Conservation (phyloP, 30 jellyfish, hydroid and myxozoan genomes). For the Turritopsis dohrnii region DNA sequence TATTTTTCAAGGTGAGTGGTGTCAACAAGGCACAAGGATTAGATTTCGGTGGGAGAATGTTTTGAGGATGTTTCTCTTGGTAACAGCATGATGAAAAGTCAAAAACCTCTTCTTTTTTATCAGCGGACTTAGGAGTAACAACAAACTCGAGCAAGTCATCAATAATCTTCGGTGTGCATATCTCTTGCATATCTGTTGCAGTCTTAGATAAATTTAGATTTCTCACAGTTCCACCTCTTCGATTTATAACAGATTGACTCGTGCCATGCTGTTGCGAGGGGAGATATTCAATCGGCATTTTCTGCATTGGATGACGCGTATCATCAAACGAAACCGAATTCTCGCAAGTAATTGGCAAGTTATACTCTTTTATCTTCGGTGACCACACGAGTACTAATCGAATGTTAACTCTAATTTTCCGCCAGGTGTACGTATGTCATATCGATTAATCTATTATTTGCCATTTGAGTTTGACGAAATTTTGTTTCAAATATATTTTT, state of each 20-base stretch:
- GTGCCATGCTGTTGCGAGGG: background rate
- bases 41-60: background rate
- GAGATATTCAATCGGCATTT: background rate
- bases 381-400: background rate
- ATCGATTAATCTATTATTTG: background rate
- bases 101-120: background rate
- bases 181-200: background rate
- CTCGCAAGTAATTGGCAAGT: background rate
- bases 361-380: background rate
- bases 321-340: background rate
- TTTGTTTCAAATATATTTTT: background rate
- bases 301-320: background rate
- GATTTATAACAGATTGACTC: background rate
- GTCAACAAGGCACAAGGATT: conserved; percentile 3
- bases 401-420: background rate
- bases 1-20: background rate
- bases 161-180: conserved; percentile 7
- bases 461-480: background rate
- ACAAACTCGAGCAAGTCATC: background rate
- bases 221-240: background rate
- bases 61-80: background rate
- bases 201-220: background rate
- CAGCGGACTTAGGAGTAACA: conserved; percentile 7
- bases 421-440: background rate
- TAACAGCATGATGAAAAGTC: conserved; percentile 2